Evolutionary conservation across 2,888 invertebrate genomes (phyloP).

Genomic region (Carterocephalus palaemon): DNA sequence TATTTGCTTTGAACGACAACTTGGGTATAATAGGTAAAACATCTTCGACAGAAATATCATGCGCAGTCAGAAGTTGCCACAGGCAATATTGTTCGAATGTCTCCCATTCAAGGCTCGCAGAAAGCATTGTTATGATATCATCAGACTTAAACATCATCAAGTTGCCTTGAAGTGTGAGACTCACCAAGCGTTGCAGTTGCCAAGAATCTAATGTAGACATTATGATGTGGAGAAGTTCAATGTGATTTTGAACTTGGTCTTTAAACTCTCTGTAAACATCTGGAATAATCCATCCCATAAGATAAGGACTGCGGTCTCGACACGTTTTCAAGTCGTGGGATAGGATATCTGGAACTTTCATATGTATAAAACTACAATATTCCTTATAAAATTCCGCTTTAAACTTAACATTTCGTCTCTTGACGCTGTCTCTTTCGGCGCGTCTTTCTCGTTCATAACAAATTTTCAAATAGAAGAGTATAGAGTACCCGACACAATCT

Average conservation of each 20-base stretch:
- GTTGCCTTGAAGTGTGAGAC: conserved; percentile 93
- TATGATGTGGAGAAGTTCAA: conserved; percentile 91
- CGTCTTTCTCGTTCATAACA: conserved; percentile 77
- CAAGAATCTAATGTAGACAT: conserved; percentile 93
- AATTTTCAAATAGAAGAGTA: conserved; percentile 94
- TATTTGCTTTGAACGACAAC: conserved; percentile 89
- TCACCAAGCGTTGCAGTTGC: conserved; percentile 94
- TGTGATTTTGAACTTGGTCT: conserved; percentile 91
- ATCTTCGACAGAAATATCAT: conserved; percentile 95
- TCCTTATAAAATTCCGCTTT: conserved; percentile 93
- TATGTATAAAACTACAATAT: conserved; percentile 89
- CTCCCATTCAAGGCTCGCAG: conserved; percentile 95
- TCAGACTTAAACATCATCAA: conserved; percentile 90
- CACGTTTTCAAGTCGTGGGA: conserved; percentile 91
- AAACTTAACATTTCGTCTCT: conserved; percentile 81
- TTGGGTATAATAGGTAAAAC: conserved; percentile 87
- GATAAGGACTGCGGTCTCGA: conserved; percentile 91
- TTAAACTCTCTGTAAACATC: conserved; percentile 95
- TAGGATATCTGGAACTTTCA: conserved; percentile 85
- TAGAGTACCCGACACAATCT: conserved; percentile 88
- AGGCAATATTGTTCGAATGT: conserved; percentile 98
- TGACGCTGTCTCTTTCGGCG: conserved; percentile 69
- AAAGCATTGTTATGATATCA: conserved; percentile 85
- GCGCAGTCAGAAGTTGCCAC: conserved; percentile 97
- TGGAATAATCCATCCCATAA: conserved; percentile 95